phyloP scores from a whole-genome alignment of 2,113 vertebrate genomes.

The Heterocephalus glaber region DNA sequence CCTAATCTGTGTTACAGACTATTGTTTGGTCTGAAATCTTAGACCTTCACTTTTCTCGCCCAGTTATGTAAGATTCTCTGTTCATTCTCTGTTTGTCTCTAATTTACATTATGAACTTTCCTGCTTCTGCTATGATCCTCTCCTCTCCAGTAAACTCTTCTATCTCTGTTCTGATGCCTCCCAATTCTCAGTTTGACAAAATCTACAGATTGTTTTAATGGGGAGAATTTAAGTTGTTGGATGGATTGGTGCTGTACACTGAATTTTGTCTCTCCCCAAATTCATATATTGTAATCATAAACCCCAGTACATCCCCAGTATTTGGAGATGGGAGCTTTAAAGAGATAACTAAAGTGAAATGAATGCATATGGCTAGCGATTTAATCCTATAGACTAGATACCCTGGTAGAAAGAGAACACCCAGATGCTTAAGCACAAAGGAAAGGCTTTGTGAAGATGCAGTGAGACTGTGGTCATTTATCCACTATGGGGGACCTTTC shows the following conservation, averaged over 20 bases:
- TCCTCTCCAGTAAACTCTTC: background rate
- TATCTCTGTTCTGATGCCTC: background rate
- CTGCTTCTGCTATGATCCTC: background rate
- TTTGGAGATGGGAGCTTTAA: background rate
- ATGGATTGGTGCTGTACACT: background rate
- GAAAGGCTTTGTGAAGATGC: background rate
- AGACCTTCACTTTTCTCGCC: background rate
- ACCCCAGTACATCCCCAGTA: background rate
- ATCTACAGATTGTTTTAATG: background rate
- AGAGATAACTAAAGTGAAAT: background rate
- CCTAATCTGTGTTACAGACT: background rate
- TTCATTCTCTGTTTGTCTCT: background rate
- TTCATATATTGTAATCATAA: background rate
- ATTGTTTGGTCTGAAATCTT: background rate
- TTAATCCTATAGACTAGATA: no score
- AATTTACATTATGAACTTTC: background rate
- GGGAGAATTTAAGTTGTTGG: background rate
- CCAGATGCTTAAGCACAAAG: background rate
- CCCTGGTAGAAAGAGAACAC: background rate
- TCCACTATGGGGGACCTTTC: no score
- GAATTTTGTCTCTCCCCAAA: background rate
- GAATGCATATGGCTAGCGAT: background rate
- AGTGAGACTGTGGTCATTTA: no score
- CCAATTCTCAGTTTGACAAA: background rate
- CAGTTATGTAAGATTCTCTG: background rate